Evolutionary conservation across 2,797 vertebrate genomes (phyloP).

Genomic region (Lemur catta): DNA sequence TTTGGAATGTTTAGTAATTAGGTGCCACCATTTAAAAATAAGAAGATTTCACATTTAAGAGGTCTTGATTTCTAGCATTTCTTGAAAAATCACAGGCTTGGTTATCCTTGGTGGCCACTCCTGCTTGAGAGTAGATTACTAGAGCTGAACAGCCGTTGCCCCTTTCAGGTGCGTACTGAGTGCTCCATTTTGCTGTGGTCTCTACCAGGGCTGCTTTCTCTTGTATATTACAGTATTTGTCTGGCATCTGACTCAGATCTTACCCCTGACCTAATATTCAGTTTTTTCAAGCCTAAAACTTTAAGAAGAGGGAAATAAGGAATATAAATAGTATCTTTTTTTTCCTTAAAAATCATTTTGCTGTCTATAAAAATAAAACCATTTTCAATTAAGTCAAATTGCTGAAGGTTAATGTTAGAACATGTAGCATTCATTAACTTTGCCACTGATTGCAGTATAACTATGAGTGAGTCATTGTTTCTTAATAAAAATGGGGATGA

Average conservation of each 20-base stretch:
- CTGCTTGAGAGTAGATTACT: conserved; percentile 4
- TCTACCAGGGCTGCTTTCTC: not conserved
- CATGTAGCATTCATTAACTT: conserved; percentile 16
- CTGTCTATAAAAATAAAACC: conserved; percentile 1
- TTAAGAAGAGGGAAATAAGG: conserved; percentile 25
- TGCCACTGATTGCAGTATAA: conserved; percentile 36
- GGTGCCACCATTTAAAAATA: conserved; percentile 16
- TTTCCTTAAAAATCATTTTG: not conserved
- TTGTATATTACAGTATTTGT: not conserved
- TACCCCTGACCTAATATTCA: not conserved
- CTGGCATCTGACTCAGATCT: not conserved
- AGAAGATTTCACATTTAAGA: not conserved
- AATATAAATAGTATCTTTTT: not conserved
- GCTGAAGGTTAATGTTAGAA: conserved; percentile 29
- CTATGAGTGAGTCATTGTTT: conserved; percentile 8
- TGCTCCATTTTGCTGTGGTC: not conserved
- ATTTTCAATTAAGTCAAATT: conserved; percentile 45
- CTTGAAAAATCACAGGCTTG: not conserved
- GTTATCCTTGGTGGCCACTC: not conserved
- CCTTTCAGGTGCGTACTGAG: not conserved
- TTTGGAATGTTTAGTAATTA: conserved; percentile 2
- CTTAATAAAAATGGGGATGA: conserved; percentile 5
- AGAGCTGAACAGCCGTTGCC: not conserved
- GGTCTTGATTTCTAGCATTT: not conserved
- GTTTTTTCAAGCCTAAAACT: not conserved